A percentile compares a stretch with the other conserved stretches of the same genome.
Conservation (phyloP, 2,797 vertebrate genomes). For the Anabacerthia variegaticeps region DNA sequence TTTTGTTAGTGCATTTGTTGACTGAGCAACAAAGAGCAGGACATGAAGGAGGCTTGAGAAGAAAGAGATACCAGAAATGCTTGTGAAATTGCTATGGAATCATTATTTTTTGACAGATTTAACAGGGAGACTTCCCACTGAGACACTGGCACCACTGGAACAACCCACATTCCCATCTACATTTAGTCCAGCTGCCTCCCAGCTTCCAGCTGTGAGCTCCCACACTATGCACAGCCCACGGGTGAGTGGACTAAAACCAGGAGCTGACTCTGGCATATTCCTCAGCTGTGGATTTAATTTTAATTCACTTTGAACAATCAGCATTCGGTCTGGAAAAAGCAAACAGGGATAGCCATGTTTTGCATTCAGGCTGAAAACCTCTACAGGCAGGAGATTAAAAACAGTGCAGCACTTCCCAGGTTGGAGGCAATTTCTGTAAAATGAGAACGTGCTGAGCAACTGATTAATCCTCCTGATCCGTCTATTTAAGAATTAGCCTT, state of each 20-base stretch:
- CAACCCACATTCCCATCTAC: background rate
- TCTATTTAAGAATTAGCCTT: background rate
- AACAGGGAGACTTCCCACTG: background rate
- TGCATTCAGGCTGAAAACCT: background rate
- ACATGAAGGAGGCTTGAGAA: background rate
- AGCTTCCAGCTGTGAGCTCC: background rate
- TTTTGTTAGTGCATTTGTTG: background rate
- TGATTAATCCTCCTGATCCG: conserved; percentile 8
- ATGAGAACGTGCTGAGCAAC: background rate
- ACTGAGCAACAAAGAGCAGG: background rate
- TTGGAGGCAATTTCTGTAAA: conserved; percentile 6
- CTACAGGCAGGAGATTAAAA: background rate
- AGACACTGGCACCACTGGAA: background rate
- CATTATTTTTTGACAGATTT: background rate
- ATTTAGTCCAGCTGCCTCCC: background rate
- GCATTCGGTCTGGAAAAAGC: background rate
- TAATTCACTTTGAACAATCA: background rate
- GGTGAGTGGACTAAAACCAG: background rate
- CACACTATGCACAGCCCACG: background rate
- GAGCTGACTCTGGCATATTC: background rate
- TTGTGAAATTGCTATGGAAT: background rate
- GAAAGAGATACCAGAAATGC: background rate
- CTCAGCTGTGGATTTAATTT: background rate
- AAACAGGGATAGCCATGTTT: background rate
- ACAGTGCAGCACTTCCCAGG: background rate